These are phyloP conservation scores for Holothuria scabra DNA, from an alignment of 53 echinoderm and acorn worm genomes.

Conservation along the genomic window DNA sequence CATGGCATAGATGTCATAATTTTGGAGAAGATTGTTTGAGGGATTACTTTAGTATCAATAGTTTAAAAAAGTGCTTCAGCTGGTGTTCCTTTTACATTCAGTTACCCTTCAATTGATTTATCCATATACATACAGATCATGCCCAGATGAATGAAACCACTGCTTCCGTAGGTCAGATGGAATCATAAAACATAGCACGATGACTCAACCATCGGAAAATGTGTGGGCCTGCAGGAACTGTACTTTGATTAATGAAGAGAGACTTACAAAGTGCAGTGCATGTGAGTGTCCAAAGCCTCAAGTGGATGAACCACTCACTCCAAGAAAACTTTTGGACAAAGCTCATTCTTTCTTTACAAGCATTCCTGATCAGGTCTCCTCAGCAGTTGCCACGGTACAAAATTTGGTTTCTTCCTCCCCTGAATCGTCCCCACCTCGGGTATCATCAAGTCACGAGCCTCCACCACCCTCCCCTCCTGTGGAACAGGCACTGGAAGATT, in stretches of 20 bases:
- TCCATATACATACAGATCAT: too few relatives aligned
- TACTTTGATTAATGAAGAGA: conserved; percentile 75
- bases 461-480: not conserved
- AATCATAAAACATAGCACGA: not conserved
- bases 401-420: conserved; percentile 15
- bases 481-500: conserved; percentile 25
- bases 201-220: not conserved
- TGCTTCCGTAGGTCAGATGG: too few relatives aligned
- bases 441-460: not conserved
- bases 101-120: too few relatives aligned
- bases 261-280: conserved; percentile 55
- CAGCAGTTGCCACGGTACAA: conserved; percentile 13
- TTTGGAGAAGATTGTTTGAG: too few relatives aligned
- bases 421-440: not conserved
- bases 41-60: too few relatives aligned
- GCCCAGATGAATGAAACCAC: too few relatives aligned
- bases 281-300: conserved; percentile 55
- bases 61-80: too few relatives aligned
- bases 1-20: too few relatives aligned
- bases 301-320: conserved; percentile 20
- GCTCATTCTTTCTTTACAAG: conserved; percentile 26
- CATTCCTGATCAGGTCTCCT: conserved; percentile 37
- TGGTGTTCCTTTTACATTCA: too few relatives aligned
- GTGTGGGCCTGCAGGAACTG: conserved; percentile 79
- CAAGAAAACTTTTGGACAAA: conserved; percentile 33